Base-by-base conservation (phyloP, 2,888 invertebrate species). In the Himalopsyche anomala region DNA sequence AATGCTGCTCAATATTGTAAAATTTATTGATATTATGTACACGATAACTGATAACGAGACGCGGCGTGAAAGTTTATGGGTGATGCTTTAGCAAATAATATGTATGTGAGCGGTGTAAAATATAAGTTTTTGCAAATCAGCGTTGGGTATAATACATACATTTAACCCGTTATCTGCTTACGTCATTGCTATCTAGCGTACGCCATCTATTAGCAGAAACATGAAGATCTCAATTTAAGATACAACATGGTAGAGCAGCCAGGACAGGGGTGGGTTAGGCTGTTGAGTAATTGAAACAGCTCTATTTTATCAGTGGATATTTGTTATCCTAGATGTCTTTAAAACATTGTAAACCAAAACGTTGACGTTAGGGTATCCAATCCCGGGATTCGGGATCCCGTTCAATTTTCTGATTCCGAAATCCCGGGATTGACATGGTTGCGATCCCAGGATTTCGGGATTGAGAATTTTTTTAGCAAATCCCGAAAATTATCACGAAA, bases 91-190 rank as follows among this genome's bases (percentile, higher is more conserved):
- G 74, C 74, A 36, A 74, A 74, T 74, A 74, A 11, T 74, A 74
- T 74, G 36, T 36, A 74, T 74, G 36, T 36, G 74, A 74, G 19
- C 9, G 6, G 38, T 74, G 19, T 51, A 51, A 51, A 51, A 51
- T 51, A 51, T 28, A 36, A 74, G 74, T 74, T 74, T 74, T 74
- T 74, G 74, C 38, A 74, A 74, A 74, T 74, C 74, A 74, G 74
- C 36, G 15, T 74, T 15, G 74, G 74, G 28, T 36, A 74, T 74
- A 74, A 74, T 74, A 74, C 74, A 74, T 74, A 74, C 74, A 74
- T 74, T 74, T 74, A 74, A 74, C 74, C 74, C 74, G 74, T 74
- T 74, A 74, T 74, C 74, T 74, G 74, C 74, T 74, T 74, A 74
- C 74, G 74, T 74, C 74, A 74, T 36, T 36, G 74, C 74, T 74